Evolutionary conservation across 2,797 vertebrate species (phyloP).

Genomic region (Phalloptychus januarius): DNA sequence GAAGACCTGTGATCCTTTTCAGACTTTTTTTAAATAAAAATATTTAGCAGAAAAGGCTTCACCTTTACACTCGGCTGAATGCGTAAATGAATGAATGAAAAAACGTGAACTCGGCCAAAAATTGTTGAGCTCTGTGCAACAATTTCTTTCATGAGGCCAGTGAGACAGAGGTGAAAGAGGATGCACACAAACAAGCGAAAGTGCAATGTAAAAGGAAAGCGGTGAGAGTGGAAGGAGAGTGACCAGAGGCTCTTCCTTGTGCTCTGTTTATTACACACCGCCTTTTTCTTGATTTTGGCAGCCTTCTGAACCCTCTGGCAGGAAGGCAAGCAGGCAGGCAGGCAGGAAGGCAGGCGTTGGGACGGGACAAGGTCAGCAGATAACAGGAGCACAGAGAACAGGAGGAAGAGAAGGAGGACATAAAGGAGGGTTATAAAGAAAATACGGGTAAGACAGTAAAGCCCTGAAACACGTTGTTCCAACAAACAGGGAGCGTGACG

Average conservation of each 20-base stretch:
- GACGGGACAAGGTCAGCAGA: slow-evolving; percentile 75
- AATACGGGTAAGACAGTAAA: slow-evolving; percentile 68
- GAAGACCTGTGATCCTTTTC: not conserved
- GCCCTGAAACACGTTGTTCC: slow-evolving; percentile 69
- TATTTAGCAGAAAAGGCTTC: not conserved
- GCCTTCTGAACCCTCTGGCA: slow-evolving; percentile 99
- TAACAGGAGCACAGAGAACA: slow-evolving; percentile 74
- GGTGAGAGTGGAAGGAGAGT: slow-evolving; percentile 47
- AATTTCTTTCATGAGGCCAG: slow-evolving; percentile 17
- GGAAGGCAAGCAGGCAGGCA: slow-evolving; percentile 71
- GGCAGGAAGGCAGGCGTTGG: slow-evolving; percentile 74
- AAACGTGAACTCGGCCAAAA: not conserved
- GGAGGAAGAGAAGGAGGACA: slow-evolving; percentile 75
- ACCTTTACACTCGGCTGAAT: not conserved
- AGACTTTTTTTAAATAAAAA: not conserved
- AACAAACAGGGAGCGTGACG: slow-evolving; percentile 35
- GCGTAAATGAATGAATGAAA: slow-evolving; percentile 1
- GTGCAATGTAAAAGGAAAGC: slow-evolving; percentile 49
- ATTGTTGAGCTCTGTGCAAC: slow-evolving; percentile 23
- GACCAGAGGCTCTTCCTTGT: slow-evolving; percentile 55
- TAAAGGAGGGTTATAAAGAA: slow-evolving; percentile 73
- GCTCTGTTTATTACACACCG: slow-evolving; percentile 90
- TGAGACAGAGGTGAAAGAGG: slow-evolving; percentile 40
- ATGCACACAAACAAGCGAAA: slow-evolving; percentile 34
- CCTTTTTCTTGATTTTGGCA: slow-evolving; percentile 99